Conservation (phyloP, 2,113 vertebrate species). For the Chauna torquata region DNA sequence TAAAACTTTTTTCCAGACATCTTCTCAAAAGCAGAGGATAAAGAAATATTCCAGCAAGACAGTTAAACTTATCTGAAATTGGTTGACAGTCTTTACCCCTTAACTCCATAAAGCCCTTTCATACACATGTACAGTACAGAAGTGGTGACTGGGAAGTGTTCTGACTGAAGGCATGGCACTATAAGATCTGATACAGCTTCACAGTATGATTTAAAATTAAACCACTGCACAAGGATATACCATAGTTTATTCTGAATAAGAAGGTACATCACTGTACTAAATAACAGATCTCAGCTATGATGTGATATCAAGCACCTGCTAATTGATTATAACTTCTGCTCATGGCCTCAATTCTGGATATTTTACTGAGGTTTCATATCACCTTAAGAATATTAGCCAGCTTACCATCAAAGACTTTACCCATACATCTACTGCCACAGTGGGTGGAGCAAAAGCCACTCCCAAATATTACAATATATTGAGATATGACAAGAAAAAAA, state of each 20-base stretch:
- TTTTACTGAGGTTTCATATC: too few species aligned
- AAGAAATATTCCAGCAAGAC: neutral
- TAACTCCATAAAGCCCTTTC: neutral
- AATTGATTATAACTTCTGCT: too few species aligned
- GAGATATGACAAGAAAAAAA: neutral
- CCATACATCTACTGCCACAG: neutral
- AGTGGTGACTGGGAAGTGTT: neutral
- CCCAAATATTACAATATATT: neutral
- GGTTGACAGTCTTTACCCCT: neutral
- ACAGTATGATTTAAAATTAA: neutral
- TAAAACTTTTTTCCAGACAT: neutral
- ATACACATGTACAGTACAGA: neutral
- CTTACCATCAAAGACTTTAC: neutral
- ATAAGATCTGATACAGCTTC: neutral
- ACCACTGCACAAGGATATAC: fast-evolving
- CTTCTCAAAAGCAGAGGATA: neutral
- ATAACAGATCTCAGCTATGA: neutral
- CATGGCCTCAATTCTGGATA: too few species aligned
- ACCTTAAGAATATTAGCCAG: too few species aligned
- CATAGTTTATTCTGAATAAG: neutral
- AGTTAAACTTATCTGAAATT: neutral
- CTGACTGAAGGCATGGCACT: neutral
- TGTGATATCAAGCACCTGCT: too few species aligned
- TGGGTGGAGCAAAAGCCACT: neutral
- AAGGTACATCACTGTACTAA: neutral